Conservation (phyloP, 2,888 invertebrate genomes). For the Drosophila emarginata region DNA sequence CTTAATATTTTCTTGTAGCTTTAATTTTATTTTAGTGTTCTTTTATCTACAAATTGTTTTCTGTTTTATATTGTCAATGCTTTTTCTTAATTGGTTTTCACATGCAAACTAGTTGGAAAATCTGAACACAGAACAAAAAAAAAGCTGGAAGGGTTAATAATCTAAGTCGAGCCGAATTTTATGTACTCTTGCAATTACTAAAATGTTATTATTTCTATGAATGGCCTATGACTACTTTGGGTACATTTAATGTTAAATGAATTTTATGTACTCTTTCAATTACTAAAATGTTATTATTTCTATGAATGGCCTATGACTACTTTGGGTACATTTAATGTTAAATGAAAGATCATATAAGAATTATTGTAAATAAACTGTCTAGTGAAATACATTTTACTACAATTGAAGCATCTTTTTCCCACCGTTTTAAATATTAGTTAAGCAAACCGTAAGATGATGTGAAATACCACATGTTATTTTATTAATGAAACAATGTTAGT, state of each 20-base stretch:
- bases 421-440: background rate
- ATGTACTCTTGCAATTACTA: background rate
- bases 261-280: too few species aligned
- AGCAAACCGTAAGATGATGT: too few species aligned
- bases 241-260: too few species aligned
- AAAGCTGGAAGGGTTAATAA: background rate
- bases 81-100: constrained; percentile 41
- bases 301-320: too few species aligned
- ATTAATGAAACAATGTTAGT: background rate
- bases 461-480: background rate
- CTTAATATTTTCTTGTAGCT: background rate
- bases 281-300: too few species aligned
- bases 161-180: background rate
- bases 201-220: too few species aligned
- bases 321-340: too few species aligned
- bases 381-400: background rate
- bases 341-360: too few species aligned
- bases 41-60: constrained; percentile 24
- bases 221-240: too few species aligned
- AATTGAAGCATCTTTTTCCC: background rate
- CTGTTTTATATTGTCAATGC: constrained; percentile 34
- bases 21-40: background rate
- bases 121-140: background rate
- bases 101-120: constrained; percentile 24
- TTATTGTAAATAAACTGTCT: too few species aligned